Percentiles rank a stretch among this genome's conserved stretches.
Evolutionary conservation across 2,797 vertebrate genomes (phyloP).

Genomic region (Alouatta caraya): DNA sequence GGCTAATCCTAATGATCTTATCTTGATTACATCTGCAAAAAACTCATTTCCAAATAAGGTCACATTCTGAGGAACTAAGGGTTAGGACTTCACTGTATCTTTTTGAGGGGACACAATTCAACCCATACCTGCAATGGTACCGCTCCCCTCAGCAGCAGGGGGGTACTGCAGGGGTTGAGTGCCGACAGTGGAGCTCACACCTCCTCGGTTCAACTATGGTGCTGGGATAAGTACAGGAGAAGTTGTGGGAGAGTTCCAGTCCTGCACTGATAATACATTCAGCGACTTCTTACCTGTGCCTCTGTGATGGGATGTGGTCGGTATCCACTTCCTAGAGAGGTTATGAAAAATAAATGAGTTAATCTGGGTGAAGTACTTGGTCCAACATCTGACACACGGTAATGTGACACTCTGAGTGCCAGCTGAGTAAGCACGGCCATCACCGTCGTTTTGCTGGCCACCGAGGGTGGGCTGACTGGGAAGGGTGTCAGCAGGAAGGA

Average conservation of each 20-base stretch:
- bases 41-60: background rate
- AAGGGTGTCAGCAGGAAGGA: background rate
- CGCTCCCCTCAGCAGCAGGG: background rate
- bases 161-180: background rate
- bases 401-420: background rate
- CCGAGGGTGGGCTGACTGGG: background rate
- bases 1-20: background rate
- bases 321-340: background rate
- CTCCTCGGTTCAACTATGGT: background rate
- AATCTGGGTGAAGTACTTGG: background rate
- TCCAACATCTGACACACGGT: background rate
- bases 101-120: background rate
- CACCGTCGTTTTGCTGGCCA: fast-evolving
- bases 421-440: background rate
- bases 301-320: fast-evolving
- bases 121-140: fast-evolving
- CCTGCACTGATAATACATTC: background rate
- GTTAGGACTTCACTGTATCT: background rate
- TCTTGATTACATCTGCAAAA: background rate
- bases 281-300: background rate
- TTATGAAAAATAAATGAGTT: background rate
- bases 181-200: background rate
- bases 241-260: too few relatives aligned
- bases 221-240: background rate
- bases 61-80: background rate